phyloP scores from a whole-genome alignment of 2,888 invertebrate species.

The Callyntrura guangdongensis region DNA sequence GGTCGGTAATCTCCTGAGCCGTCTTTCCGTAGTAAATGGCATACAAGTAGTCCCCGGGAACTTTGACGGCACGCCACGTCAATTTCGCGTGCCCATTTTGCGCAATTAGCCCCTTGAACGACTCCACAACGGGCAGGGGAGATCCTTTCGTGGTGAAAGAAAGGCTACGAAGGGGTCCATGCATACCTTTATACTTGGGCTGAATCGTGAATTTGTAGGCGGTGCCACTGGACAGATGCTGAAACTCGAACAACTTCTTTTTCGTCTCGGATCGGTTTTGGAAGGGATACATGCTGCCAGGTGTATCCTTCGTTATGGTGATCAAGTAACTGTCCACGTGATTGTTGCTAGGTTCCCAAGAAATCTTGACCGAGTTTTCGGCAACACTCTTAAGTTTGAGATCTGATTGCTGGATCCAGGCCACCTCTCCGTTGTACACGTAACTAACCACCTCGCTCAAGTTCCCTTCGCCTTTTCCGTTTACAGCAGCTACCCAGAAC shows the following conservation, averaged over 20 bases:
- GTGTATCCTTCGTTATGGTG: constrained; percentile 40
- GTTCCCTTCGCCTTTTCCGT: constrained; percentile 88
- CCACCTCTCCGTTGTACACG: constrained; percentile 89
- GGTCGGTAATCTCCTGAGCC: constrained; percentile 88
- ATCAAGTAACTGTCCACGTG: constrained; percentile 47
- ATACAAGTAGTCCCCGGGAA: constrained; percentile 87
- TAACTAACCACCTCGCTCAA: constrained; percentile 88
- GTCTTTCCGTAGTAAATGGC: constrained; percentile 90
- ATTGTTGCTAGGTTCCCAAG: constrained; percentile 77
- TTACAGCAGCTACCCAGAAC: constrained; percentile 92
- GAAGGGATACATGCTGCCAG: constrained; percentile 60
- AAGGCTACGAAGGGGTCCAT: constrained; percentile 88
- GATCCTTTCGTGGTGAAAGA: constrained; percentile 86
- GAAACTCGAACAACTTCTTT: constrained; percentile 85
- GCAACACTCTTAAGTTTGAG: constrained; percentile 72
- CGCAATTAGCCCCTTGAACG: constrained; percentile 72
- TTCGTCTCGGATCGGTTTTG: constrained; percentile 18
- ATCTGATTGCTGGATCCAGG: constrained; percentile 38
- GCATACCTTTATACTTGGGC: constrained; percentile 88
- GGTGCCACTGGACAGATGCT: constrained; percentile 88
- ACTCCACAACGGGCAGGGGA: constrained; percentile 80
- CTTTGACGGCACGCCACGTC: constrained; percentile 89
- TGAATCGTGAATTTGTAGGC: constrained; percentile 88
- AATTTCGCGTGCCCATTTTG: constrained; percentile 87
- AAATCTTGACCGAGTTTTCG: constrained; percentile 66